These are phyloP conservation scores for Chelonus insularis DNA, from an alignment of 1,140 invertebrate genomes.

Conservation along the genomic window DNA sequence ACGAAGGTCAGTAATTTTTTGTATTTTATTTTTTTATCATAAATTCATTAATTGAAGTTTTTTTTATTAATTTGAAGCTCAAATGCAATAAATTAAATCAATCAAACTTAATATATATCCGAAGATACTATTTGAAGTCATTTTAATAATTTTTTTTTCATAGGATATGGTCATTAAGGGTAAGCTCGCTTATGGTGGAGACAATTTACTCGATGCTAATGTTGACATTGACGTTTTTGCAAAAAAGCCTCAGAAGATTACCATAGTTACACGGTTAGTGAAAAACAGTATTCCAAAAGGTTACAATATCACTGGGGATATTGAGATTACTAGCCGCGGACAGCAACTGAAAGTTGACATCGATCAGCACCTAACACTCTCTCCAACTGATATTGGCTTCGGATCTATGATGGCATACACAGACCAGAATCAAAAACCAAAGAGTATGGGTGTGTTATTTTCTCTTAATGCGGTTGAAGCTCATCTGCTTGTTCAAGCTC, in stretches of 20 bases:
- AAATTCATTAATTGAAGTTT: background rate
- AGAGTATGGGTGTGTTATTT: constrained; percentile 49
- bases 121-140: too few species aligned
- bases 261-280: constrained; percentile 45
- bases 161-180: constrained; percentile 62
- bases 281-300: constrained; percentile 41
- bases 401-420: constrained; percentile 50
- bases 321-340: constrained; percentile 54
- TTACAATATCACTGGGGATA: constrained; percentile 48
- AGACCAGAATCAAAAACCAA: constrained; percentile 50
- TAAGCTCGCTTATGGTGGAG: constrained; percentile 52
- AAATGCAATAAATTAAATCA: too few species aligned
- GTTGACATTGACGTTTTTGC: constrained; percentile 67
- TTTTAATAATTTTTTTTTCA: too few species aligned
- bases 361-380: constrained; percentile 43
- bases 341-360: constrained; percentile 56
- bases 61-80: too few species aligned
- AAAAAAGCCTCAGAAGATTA: constrained; percentile 66
- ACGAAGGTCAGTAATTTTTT: constrained; percentile 65
- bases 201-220: constrained; percentile 54
- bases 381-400: constrained; percentile 43
- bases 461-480: constrained; percentile 51
- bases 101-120: too few species aligned
- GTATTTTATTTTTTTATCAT: constrained; percentile 3
- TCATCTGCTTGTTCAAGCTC: constrained; percentile 57